Evolutionary conservation across 2,797 vertebrate genomes (phyloP).

Genomic region (Sebastes dallii): DNA sequence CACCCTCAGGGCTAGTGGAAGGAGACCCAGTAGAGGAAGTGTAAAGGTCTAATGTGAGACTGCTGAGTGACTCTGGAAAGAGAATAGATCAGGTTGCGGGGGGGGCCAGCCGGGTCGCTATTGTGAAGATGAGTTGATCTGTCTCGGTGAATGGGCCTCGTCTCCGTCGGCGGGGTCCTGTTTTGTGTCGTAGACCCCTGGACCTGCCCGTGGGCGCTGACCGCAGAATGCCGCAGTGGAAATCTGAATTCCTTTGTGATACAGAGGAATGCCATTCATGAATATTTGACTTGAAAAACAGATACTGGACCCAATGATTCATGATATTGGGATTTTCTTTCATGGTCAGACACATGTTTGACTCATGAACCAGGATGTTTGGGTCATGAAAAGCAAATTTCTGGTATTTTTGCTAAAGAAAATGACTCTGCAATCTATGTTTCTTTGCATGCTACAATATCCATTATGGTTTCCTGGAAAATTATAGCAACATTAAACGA

Average conservation of each 20-base stretch:
- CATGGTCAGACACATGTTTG: neutral
- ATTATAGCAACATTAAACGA: no score
- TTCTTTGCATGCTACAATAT: neutral
- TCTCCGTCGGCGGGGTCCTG: conserved; percentile 50
- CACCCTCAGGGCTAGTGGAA: conserved; percentile 63
- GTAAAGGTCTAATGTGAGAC: conserved; percentile 72
- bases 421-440: neutral
- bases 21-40: conserved; percentile 72
- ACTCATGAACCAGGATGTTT: neutral
- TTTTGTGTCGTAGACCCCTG: conserved; percentile 51
- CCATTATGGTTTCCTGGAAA: no score
- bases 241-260: conserved; percentile 62
- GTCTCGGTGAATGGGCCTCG: conserved; percentile 56
- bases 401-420: no score
- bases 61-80: conserved; percentile 72
- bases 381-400: neutral
- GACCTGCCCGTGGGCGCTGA: conserved; percentile 44
- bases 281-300: conserved; percentile 38
- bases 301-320: conserved; percentile 20
- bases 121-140: conserved; percentile 66
- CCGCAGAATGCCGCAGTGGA: conserved; percentile 39
- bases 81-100: conserved; percentile 71
- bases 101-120: conserved; percentile 44
- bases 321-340: neutral
- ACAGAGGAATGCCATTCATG: conserved; percentile 64